phyloP scores from a whole-genome alignment of 2,797 vertebrate genomes.

The Dicrostonyx torquatus region DNA sequence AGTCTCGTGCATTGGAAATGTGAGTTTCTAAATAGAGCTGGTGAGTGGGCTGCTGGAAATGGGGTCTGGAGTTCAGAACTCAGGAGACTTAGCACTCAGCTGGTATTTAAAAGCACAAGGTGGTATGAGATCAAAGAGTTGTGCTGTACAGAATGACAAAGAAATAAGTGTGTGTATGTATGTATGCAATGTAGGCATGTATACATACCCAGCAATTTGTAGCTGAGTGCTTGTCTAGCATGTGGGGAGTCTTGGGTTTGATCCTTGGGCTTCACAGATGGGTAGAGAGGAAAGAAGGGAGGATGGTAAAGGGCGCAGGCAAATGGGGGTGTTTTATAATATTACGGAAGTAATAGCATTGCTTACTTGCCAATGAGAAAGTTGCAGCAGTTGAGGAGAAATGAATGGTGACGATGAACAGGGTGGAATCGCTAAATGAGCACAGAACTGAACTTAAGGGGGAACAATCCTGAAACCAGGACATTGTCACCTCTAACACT shows the following conservation, averaged over 20 bases:
- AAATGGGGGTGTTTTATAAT: neutral
- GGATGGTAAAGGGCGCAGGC: neutral
- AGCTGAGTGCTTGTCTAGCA: neutral
- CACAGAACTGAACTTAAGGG: neutral
- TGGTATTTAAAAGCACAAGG: neutral
- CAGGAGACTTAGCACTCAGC: neutral
- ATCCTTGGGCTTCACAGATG: no score
- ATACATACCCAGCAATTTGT: neutral
- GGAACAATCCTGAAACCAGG: neutral
- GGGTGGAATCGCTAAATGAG: neutral
- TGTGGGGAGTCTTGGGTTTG: neutral
- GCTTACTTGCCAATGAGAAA: neutral
- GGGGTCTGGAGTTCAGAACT: neutral
- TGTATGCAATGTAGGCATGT: neutral
- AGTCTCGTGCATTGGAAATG: neutral
- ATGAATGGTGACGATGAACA: neutral
- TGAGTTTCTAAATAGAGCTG: neutral
- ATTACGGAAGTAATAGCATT: neutral
- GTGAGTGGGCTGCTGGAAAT: neutral
- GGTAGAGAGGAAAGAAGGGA: neutral
- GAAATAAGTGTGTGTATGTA: neutral
- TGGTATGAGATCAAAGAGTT: neutral
- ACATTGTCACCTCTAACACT: neutral
- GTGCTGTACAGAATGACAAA: conserved; percentile 1
- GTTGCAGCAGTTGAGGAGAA: neutral